Percentiles rank a stretch among this genome's conserved stretches.
Conservation (phyloP, 2,888 invertebrate species). For the Lissonota sp. region DNA sequence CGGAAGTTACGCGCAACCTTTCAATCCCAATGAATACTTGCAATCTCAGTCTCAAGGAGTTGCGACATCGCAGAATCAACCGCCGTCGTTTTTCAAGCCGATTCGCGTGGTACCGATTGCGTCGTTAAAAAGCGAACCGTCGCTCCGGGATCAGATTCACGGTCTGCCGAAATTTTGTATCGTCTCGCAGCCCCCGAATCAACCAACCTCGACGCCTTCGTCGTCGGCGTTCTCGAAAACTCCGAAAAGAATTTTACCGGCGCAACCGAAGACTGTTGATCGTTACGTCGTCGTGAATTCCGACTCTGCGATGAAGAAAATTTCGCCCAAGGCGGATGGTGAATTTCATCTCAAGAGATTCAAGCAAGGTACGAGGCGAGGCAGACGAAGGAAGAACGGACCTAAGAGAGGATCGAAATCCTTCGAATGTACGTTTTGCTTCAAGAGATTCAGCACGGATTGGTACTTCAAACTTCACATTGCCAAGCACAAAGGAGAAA, state of each 20-base stretch:
- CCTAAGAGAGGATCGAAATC: constrained; percentile 66
- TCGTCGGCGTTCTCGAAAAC: not conserved
- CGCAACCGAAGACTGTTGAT: not conserved
- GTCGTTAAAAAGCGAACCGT: constrained; percentile 77
- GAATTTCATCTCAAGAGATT: constrained; percentile 38
- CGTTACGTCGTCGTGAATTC: constrained; percentile 1
- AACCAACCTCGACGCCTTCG: not conserved
- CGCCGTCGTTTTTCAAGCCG: constrained; percentile 76
- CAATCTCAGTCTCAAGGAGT: constrained; percentile 34
- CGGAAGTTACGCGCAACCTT: constrained; percentile 34
- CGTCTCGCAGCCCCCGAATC: constrained; percentile 71
- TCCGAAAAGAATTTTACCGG: constrained; percentile 21
- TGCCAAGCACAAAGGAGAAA: constrained; percentile 77
- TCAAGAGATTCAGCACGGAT: constrained; percentile 78
- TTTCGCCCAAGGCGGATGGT: constrained; percentile 15
- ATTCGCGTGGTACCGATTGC: constrained; percentile 80
- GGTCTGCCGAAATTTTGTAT: constrained; percentile 81
- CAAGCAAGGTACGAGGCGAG: constrained; percentile 49
- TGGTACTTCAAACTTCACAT: constrained; percentile 81
- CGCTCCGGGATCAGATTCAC: constrained; percentile 77
- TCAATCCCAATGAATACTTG: constrained; percentile 51
- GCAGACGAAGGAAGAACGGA: constrained; percentile 57
- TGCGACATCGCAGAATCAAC: constrained; percentile 62
- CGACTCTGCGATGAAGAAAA: not conserved
- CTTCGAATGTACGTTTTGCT: constrained; percentile 77